These are phyloP conservation scores for Deilephila porcellus DNA, from an alignment of 2,888 invertebrate genomes.

Conservation along the genomic window DNA sequence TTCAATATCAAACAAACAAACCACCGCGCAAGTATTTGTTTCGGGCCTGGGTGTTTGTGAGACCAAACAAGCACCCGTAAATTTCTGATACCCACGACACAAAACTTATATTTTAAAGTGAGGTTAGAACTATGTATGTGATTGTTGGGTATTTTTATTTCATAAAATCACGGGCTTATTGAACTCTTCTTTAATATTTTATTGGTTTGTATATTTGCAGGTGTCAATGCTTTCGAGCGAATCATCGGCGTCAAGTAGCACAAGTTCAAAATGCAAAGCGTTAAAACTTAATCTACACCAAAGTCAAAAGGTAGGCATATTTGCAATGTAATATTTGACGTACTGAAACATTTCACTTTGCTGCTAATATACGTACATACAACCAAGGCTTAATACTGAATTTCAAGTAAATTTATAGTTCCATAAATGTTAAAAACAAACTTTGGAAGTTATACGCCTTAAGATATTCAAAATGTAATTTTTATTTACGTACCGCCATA, in stretches of 20 bases:
- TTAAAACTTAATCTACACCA: conserved; percentile 71
- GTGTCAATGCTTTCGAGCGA: conserved; percentile 96
- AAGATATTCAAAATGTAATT: no score
- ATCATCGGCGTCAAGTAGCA: conserved; percentile 96
- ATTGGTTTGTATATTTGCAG: conserved; percentile 51
- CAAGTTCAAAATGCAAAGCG: conserved; percentile 85
- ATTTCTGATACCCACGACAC: no score
- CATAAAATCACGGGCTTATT: not conserved
- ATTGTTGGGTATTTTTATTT: not conserved
- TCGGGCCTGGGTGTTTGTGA: no score
- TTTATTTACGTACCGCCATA: no score
- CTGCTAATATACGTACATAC: no score
- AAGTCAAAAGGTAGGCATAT: conserved; percentile 65
- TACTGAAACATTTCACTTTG: not conserved
- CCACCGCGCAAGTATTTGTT: no score
- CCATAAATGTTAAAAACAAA: no score
- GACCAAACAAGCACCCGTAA: no score
- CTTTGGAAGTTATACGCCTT: no score
- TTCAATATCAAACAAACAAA: not conserved
- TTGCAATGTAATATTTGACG: not conserved
- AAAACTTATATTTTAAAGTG: no score
- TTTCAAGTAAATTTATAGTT: no score
- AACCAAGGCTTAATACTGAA: no score
- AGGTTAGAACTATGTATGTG: not conserved
- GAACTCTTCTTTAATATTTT: conserved; percentile 27